Base-by-base conservation (phyloP, 2,113 vertebrate species). In the Hepsetus odoe region DNA sequence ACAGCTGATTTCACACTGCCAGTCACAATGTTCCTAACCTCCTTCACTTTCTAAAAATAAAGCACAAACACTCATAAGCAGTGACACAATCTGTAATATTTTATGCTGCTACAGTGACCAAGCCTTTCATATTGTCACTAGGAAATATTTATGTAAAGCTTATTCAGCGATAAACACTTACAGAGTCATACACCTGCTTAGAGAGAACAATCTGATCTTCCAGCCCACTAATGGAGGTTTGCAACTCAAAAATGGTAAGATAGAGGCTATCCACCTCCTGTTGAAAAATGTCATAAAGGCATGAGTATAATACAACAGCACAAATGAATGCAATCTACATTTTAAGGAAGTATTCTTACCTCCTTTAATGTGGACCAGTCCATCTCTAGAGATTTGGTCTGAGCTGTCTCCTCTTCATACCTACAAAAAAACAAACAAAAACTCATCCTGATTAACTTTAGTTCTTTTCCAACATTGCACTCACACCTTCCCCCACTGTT, bases 221-320 rank as follows among this genome's bases (percentile, higher is more conserved):
- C 53, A 91, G 12, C 20, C 86, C 84, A 66, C 70, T 44, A 4
- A 90, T 83, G 68, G 33, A 82, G n/a, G 87, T 85, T 76, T 91
- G 89, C 53, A 91, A 80, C 72, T 91, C 88, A 66, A 88, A 89
- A 75, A 91, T 87, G 11, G 76, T 74, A 44, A 91, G 68, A 74
- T 90, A 91, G 14, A 89, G 76, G 26, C 76, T 85, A 61, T 91
- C 89, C n/a, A 91, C 88, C 46, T 90, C 90, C 89, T 91, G 77
- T 28, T 53, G 24, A 40, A 74, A 26, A 35, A 24, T 9, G 24
- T 4, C 14, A 20, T 18, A 20, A 49, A 30, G 42, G 24, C 9
- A 33, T 46, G 10, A 16, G 18, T 2, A 5, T 22, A 24, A 66
- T 4, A 46, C 8, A 46, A 68, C 28, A 66, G 1, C 18, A 66